A percentile compares a stretch with the other conserved stretches of the same genome.
Conservation (phyloP, 2,113 vertebrate genomes). For the Phylloscopus trochiloides region DNA sequence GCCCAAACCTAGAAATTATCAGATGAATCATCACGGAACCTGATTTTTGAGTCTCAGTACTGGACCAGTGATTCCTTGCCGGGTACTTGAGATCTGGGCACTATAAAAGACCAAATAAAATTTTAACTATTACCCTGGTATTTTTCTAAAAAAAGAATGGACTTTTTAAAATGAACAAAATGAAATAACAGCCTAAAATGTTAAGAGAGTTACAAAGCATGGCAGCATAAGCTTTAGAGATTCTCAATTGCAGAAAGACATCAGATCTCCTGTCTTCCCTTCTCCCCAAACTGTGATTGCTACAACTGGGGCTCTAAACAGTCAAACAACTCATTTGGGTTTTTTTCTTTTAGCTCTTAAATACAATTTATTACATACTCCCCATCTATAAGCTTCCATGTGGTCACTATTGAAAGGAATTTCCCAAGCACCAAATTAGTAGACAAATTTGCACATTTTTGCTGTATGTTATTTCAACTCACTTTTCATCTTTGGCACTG, state of each 20-base stretch:
- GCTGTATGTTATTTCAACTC: not conserved
- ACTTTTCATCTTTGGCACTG: not conserved
- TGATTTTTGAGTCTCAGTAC: not conserved
- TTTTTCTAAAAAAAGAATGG: not conserved
- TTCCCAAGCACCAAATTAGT: not conserved
- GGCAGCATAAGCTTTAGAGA: not conserved
- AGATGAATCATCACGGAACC: not conserved
- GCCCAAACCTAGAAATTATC: not conserved
- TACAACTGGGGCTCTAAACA: not conserved
- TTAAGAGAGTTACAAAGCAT: not conserved
- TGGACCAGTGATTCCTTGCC: not conserved
- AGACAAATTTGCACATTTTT: not conserved
- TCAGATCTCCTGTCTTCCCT: not conserved
- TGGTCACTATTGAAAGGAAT: not conserved
- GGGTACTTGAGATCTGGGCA: not conserved
- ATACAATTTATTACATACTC: not conserved
- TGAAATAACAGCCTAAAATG: not conserved
- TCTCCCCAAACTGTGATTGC: not conserved
- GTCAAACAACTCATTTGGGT: accelerated
- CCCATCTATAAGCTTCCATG: not conserved
- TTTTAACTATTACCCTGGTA: not conserved
- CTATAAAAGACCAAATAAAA: not conserved
- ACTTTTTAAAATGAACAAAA: not conserved
- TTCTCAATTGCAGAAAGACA: not conserved
- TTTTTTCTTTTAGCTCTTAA: not conserved